A percentile compares a stretch with the other conserved stretches of the same genome.
These are phyloP conservation scores for Atherinosoma microstoma DNA, from an alignment of 2,797 vertebrate genomes.

Conservation along the genomic window DNA sequence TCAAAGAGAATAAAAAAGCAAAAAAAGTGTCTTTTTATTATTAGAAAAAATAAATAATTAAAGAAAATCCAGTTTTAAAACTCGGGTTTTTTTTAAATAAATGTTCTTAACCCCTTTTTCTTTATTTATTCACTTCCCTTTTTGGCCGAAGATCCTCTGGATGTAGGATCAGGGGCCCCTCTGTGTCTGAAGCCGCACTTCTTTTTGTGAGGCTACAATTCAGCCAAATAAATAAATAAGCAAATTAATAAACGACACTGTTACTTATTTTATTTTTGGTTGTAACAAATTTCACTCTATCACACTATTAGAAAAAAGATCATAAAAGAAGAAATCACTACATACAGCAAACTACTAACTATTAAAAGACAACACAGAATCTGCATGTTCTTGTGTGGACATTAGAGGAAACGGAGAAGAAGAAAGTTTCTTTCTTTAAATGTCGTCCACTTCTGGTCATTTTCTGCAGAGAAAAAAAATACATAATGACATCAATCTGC, in stretches of 20 bases:
- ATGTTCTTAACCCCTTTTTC: too few relatives aligned
- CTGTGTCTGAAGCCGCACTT: too few relatives aligned
- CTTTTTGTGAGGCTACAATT: too few relatives aligned
- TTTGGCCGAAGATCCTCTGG: too few relatives aligned
- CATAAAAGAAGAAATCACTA: too few relatives aligned
- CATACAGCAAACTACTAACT: background rate
- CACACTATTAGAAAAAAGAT: background rate
- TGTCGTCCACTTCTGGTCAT: background rate
- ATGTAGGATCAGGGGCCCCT: too few relatives aligned
- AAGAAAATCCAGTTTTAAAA: too few relatives aligned
- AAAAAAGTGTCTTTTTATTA: background rate
- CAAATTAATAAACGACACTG: background rate
- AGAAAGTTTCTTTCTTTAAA: background rate
- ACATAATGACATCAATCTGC: background rate
- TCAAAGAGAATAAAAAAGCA: background rate
- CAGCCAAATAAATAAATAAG: background rate
- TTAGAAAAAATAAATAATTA: too few relatives aligned
- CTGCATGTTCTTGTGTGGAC: background rate
- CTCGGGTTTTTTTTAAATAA: too few relatives aligned
- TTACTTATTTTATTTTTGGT: background rate
- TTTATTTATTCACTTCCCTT: too few relatives aligned
- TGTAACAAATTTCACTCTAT: background rate
- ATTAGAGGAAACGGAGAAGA: background rate
- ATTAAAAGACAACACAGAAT: background rate
- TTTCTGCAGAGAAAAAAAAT: background rate